Percentiles rank a stretch among this genome's conserved stretches.
Evolutionary conservation across 2,888 invertebrate genomes (phyloP).

Genomic region (Drosophila buzzatii): DNA sequence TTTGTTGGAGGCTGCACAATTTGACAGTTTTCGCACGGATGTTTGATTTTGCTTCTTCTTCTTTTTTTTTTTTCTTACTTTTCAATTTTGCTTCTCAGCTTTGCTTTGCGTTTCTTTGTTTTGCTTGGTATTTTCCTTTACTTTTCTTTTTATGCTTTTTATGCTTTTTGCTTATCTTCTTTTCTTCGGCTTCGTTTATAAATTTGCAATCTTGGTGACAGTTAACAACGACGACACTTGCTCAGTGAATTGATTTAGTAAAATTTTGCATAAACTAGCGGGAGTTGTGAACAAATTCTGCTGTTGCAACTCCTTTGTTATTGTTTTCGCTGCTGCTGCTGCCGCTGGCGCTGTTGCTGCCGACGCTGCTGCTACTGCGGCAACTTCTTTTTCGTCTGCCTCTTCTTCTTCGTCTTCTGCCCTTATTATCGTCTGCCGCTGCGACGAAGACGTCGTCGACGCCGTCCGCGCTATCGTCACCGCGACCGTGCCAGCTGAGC

Average conservation of each 20-base stretch:
- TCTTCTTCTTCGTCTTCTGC: not conserved
- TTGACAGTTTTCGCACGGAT: slow-evolving; percentile 44
- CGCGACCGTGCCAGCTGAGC: slow-evolving; percentile 61
- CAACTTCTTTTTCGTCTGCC: not conserved
- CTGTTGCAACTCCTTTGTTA: slow-evolving; percentile 49
- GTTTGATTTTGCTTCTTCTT: not conserved
- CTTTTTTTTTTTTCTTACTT: not conserved
- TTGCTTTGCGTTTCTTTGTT: not conserved
- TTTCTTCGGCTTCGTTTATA: slow-evolving; percentile 6
- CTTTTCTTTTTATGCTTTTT: not conserved
- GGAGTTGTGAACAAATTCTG: slow-evolving; percentile 34
- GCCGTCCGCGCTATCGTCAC: slow-evolving; percentile 65
- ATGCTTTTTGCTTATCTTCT: slow-evolving; percentile 5
- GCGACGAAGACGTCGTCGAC: slow-evolving; percentile 58
- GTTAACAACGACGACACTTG: slow-evolving; percentile 32
- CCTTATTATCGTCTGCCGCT: slow-evolving; percentile 45
- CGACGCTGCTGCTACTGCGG: not conserved
- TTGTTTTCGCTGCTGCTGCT: slow-evolving; percentile 19
- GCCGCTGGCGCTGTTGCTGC: not conserved
- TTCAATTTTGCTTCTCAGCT: not conserved
- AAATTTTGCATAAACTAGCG: slow-evolving; percentile 43
- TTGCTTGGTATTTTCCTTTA: not conserved
- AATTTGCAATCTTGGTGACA: slow-evolving; percentile 34
- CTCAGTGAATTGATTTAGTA: slow-evolving; percentile 37
- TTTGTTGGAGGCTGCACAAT: slow-evolving; percentile 21